Conservation (phyloP, 2,113 vertebrate species). For the Nycticebus coucang region DNA sequence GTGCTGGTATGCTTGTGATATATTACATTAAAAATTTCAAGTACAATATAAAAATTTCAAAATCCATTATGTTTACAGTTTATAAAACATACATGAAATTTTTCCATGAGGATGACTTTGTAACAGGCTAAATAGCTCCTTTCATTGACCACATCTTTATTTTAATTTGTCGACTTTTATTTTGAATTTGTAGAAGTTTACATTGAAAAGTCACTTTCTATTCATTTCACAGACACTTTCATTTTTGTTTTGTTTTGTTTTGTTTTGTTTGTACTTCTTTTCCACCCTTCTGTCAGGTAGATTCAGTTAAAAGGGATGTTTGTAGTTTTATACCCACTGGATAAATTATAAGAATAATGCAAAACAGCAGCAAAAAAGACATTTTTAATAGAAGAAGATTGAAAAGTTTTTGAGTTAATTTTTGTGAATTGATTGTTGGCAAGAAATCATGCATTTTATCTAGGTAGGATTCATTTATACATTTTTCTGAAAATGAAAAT, state of each 20-base stretch:
- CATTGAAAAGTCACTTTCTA: neutral
- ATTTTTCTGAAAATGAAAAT: constrained; percentile 32
- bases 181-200: neutral
- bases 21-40: neutral
- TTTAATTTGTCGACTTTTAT: neutral
- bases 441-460: neutral
- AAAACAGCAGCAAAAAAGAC: neutral
- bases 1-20: neutral
- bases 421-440: constrained; percentile 21
- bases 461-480: neutral
- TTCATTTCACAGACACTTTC: constrained; percentile 11
- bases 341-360: neutral
- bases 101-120: neutral
- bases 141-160: constrained; percentile 26
- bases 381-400: neutral
- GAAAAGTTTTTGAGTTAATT: neutral
- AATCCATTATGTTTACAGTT: neutral
- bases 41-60: neutral
- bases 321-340: neutral
- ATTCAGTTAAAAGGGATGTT: constrained; percentile 15
- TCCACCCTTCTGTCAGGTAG: neutral
- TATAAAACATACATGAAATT: neutral
- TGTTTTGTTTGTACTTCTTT: neutral
- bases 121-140: too few species aligned
- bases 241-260: too few species aligned